Evolutionary conservation across 2,113 vertebrate genomes (phyloP).

Genomic region (Pomatorhinus ruficollis): DNA sequence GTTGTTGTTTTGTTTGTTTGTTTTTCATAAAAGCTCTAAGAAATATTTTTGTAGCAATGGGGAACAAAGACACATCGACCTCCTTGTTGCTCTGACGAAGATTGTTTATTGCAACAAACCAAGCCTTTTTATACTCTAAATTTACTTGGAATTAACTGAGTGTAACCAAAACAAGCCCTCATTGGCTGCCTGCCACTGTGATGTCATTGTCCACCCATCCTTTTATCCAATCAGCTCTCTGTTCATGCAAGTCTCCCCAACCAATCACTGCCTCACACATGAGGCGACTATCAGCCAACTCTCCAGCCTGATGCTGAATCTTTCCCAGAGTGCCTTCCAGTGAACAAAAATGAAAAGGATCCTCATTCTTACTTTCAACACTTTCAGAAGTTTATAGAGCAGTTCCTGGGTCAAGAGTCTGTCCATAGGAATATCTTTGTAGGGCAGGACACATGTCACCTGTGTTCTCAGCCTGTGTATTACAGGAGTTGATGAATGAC

Average conservation of each 20-base stretch:
- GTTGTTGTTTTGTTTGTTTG: neutral
- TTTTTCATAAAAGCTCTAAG: neutral
- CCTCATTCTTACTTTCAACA: neutral
- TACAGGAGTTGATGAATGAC: neutral
- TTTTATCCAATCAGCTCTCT: neutral
- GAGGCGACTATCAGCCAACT: neutral
- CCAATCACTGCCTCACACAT: too few relatives aligned
- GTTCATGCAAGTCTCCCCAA: too few relatives aligned
- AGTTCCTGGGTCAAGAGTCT: neutral
- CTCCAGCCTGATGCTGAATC: neutral
- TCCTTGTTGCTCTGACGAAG: neutral
- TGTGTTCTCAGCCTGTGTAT: neutral
- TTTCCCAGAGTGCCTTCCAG: neutral
- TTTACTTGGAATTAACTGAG: rapidly evolving
- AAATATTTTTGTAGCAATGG: neutral
- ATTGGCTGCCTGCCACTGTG: neutral
- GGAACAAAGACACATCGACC: neutral
- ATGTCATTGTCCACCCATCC: rapidly evolving
- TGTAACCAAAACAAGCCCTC: neutral
- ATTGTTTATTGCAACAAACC: neutral
- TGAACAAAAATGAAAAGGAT: neutral
- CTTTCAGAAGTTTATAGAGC: neutral
- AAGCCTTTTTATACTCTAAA: neutral
- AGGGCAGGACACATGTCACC: neutral
- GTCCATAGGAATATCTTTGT: neutral